Evolutionary conservation across 2,888 invertebrate genomes (phyloP), one percentile per base, ranked within the genome.

Genomic region (Agrypnus murinus): DNA sequence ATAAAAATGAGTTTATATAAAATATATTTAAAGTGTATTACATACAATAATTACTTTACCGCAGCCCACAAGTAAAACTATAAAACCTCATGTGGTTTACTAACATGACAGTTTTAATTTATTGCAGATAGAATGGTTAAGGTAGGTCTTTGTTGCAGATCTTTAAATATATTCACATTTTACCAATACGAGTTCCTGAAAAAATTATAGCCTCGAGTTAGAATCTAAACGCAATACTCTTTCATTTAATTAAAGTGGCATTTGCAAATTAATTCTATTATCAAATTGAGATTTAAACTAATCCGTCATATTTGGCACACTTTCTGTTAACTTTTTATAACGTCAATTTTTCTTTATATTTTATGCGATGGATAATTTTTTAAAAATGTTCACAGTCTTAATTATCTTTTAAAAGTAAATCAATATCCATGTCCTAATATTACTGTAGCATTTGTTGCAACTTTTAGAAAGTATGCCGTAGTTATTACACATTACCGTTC

Each of bases 391-490:
- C 50, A 7, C 14, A 14, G 34, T 32, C 36, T 38, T 36, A 55
- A 55, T 36, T 36, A 36, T 53, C 12, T 36, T 55, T 36, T 55
- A 17, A 12, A 55, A 12, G 36, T 15, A 32, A 53, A 53, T 53
- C 31, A 32, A 34, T 55, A 55, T 36, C 36, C 36, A 17, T 32
- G 14, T 17, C 55, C 55, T n/a, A 36, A 55, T 36, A 36, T 36
- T 38, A 36, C 32, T 36, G 36, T 36, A 32, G 53, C 32, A 14
- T 53, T 53, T 32, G 32, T 36, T 36, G 55, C 55, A 32, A 32
- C n/a, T 34, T 50, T 53, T 55, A 55, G 55, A 55, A 55, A 55
- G 55, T 55, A 55, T 55, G 55, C 36, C 55, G 55, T 55, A 55
- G 36, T 32, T 55, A 55, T 55, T 55, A 55, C 55, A 55, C 55